Base-by-base conservation (phyloP, 2,113 vertebrate genomes). In the Dipodomys stephensi region DNA sequence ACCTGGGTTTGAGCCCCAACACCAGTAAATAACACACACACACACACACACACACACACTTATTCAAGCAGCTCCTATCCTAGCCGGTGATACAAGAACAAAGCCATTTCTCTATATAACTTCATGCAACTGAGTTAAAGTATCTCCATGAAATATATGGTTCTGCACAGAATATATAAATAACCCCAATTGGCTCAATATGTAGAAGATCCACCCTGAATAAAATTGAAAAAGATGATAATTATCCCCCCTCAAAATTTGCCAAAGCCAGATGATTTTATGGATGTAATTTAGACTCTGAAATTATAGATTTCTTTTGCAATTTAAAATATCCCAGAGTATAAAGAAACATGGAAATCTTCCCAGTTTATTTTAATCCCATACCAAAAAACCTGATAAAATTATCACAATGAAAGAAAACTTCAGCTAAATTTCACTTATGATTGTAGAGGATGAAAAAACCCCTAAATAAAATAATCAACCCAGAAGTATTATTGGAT, bases 331-430 rank as follows among this genome's bases (percentile, higher is more conserved):
- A 94, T 89, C 77, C 87, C 83, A 85, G 93, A 94, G 73, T 85
- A 92, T 94, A 95, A 93, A 95, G 76, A 89, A 94, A 93, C 81
- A 97, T 97, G 95, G 95, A 97, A 96, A 84, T 87, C 81, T 94
- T 97, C 94, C 96, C 96, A 95, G 95, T 95, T 96, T 96, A 96
- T 97, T 96, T 94, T 96, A 96, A 96, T 87, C 91, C 96, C 94
- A 91, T 95, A 94, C 90, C 87, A 94, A 95, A 97, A 96, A 97
- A 96, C 87, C 94, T 95, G 93, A 94, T 96, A 95, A 95, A 96
- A 96, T 95, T 73, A 93, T 95, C 96, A 96, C 94, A 93, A 67
- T 93, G 83, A 94, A 92, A 94, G 87, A 91, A 94, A 91, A 94
- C 91, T 94, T 74, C 28, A 92, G 79, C 89, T 93, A 87, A 92